A percentile compares a stretch with the other conserved stretches of the same genome.
Evolutionary conservation across 2,113 vertebrate genomes (phyloP).

Genomic region (Nothobranchius kuhntae): DNA sequence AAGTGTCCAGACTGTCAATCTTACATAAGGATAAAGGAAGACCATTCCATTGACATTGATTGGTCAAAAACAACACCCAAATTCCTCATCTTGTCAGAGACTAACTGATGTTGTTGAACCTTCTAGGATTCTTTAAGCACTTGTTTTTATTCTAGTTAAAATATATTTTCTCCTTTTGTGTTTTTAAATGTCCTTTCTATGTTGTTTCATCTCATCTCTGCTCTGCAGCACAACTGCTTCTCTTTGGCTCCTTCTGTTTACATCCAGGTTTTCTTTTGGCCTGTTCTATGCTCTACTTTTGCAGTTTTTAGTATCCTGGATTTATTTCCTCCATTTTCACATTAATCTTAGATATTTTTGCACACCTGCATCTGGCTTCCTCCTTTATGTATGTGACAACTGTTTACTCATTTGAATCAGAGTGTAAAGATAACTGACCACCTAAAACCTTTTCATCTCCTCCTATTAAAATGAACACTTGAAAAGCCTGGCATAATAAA

Average conservation of each 20-base stretch:
- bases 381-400: not conserved
- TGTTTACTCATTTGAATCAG: not conserved
- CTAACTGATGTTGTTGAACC: too few relatives aligned
- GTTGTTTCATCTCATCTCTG: not conserved
- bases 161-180: not conserved
- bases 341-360: not conserved
- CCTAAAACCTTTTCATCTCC: not conserved
- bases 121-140: too few relatives aligned
- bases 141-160: too few relatives aligned
- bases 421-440: not conserved
- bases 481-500: not conserved
- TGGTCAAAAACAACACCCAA: too few relatives aligned
- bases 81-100: too few relatives aligned
- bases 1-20: too few relatives aligned
- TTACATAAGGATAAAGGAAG: too few relatives aligned
- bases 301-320: not conserved
- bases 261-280: not conserved
- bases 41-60: too few relatives aligned
- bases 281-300: not conserved
- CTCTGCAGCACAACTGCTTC: not conserved
- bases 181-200: not conserved
- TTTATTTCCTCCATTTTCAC: not conserved
- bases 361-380: not conserved
- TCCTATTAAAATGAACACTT: not conserved
- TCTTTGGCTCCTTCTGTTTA: not conserved